Base-by-base conservation (phyloP, 1,140 invertebrate species). In the Drosophila miranda region DNA sequence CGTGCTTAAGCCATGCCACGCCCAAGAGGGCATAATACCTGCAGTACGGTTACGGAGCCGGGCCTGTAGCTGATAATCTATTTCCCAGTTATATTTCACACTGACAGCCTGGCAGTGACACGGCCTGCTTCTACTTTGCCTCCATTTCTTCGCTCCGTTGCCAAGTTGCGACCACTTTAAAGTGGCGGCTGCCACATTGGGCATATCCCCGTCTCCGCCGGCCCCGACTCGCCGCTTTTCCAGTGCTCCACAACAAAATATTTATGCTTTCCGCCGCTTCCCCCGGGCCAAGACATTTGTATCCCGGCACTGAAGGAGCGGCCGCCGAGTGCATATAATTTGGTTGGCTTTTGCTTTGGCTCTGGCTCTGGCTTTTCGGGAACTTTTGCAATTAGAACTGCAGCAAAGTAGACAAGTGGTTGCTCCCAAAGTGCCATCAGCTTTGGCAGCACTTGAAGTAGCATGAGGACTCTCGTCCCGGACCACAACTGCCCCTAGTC, bases 341-440 rank as follows among this genome's bases (percentile, higher is more conserved):
- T 83, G 55, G 53, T 45, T 57, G 43, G 62, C 59, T 54, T 55
- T 38, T 49, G 4, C 45, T 48, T 28, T 51, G 34, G 34, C 9
- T 5, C 34, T 11, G 34, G 11, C 34, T 38, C 46, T 49, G 48
- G 55, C 75, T 64, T 64, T 72, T 43, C 68, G 14, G 34, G 44
- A 86, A 86, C 73, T 86, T 86, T 86, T 62, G 81, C 78, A 86
- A 86, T 86, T 86, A 86, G 64, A 66, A 67, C 68, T 81, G 64
- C 68, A 71, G 52, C 52, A 52, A 75, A 72, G 62, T 78, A 75
- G 70, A 53, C 60, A 62, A 76, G 79, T 76, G 68, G 56, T 43
- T 57, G 75, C 59, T 75, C 59, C 45, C 73, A 77, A 75, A 71
- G 58, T 50, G 52, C 62, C 62, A 49, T 66, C 59, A 64, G 57